A percentile compares a stretch with the other conserved stretches of the same genome.
Conservation (phyloP, 2,888 invertebrate species). For the Smittia sp. region DNA sequence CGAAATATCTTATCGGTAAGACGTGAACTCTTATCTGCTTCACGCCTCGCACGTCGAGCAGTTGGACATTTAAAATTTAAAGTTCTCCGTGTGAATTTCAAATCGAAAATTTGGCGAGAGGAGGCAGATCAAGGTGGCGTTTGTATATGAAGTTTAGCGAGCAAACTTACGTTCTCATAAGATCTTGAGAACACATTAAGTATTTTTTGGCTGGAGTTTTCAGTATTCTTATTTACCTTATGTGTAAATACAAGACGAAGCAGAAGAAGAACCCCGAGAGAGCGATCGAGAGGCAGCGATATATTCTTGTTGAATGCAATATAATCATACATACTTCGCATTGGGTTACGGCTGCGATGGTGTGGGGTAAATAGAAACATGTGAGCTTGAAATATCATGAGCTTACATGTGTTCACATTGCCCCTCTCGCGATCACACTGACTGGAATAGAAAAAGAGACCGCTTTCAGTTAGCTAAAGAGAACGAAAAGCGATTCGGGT, state of each 20-base stretch:
- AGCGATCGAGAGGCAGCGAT: too few relatives aligned
- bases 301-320: too few relatives aligned
- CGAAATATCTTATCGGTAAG: neutral
- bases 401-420: neutral
- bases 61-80: slow-evolving; percentile 39
- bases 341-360: neutral
- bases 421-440: neutral
- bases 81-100: neutral
- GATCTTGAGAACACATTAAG: neutral
- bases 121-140: too few relatives aligned
- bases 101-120: too few relatives aligned
- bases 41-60: neutral
- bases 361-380: slow-evolving; percentile 33
- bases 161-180: neutral
- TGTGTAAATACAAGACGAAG: neutral
- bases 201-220: too few relatives aligned
- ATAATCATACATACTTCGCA: too few relatives aligned
- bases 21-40: neutral
- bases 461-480: neutral
- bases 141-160: too few relatives aligned
- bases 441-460: neutral
- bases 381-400: neutral
- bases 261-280: too few relatives aligned
- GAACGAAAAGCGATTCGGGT: slow-evolving; percentile 30
- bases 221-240: neutral